Evolutionary conservation across 2,113 vertebrate genomes (phyloP), one percentile per base, ranked within the genome.

Genomic region (Hippocampus mohnikei): DNA sequence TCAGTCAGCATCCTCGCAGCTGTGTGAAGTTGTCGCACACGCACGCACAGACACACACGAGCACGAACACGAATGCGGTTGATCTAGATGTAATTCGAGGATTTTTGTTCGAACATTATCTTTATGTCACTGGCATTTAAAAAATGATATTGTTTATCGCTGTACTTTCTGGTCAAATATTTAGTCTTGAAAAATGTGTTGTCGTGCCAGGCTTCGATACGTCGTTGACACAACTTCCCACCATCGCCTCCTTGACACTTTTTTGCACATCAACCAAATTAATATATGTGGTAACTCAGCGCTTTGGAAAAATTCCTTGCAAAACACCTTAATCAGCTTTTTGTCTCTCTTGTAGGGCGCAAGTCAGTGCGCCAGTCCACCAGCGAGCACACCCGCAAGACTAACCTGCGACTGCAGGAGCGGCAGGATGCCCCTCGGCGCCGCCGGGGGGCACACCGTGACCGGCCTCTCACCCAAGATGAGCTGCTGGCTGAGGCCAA

Each of bases 321-420:
- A 37, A 37, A 37, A 37, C 33, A 5, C 29, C 29, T 29, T 25
- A 56, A 33, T 33, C 27, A 29, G 2, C 15, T 65, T 25, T 5
- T 46, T 46, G 13, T 46, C 13, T 65, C 12, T 59, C 7, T 53
- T 25, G 77, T 18, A 95, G 96, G 94, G 50, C 89, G 97, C 11
- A 98, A 98, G 87, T 95, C 95, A 25, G 95, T 98, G 91, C 91
- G 97, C 1, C 95, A 98, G 66, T 98, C 96, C 1, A 99, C 96
- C 5, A 97, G 96, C 0, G 96, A 99, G 58, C 96, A 97, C 76
- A 98, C 97, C 0, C 87, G 96, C 0, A 96, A 97, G 29, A 98
- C 96, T 0, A 98, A 97, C 77, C 91, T 98, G 64, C 94, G 96
- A 2, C 79, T 99, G 11, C 96, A 98, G 73, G 95, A 98, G 83